phyloP scores from a whole-genome alignment of 2,888 invertebrate species.

The Villa cingulata region DNA sequence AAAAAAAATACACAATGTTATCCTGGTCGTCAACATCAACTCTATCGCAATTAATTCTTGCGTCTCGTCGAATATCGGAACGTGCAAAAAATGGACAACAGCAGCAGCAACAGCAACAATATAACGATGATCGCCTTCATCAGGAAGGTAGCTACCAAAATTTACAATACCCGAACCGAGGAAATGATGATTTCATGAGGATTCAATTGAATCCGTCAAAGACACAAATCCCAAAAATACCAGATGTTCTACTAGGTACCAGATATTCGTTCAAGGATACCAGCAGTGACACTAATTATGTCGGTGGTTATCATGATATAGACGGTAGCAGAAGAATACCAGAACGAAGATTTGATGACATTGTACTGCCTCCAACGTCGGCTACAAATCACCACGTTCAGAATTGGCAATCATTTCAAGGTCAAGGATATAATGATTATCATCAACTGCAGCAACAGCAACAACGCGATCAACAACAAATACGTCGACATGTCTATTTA shows the following conservation, averaged over 20 bases:
- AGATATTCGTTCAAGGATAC: neutral
- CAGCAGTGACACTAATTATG: neutral
- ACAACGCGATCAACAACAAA: slow-evolving; percentile 1
- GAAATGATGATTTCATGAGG: neutral
- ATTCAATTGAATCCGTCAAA: neutral
- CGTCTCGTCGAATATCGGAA: neutral
- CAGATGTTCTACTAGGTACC: neutral
- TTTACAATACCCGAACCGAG: no score
- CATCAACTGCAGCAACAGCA: neutral
- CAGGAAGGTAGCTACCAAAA: no score
- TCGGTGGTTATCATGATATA: neutral
- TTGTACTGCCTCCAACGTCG: no score
- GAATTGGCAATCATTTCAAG: neutral
- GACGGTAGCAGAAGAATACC: no score
- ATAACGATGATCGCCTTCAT: no score
- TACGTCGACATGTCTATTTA: neutral
- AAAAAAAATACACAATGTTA: neutral
- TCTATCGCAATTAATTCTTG: neutral
- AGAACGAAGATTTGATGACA: no score
- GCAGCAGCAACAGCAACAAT: neutral
- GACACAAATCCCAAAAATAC: neutral
- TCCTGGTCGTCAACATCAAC: neutral
- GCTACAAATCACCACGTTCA: no score
- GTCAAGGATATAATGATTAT: no score
- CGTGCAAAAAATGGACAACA: neutral